phyloP scores from a whole-genome alignment of 2,888 invertebrate genomes.

The Archips xylosteana region DNA sequence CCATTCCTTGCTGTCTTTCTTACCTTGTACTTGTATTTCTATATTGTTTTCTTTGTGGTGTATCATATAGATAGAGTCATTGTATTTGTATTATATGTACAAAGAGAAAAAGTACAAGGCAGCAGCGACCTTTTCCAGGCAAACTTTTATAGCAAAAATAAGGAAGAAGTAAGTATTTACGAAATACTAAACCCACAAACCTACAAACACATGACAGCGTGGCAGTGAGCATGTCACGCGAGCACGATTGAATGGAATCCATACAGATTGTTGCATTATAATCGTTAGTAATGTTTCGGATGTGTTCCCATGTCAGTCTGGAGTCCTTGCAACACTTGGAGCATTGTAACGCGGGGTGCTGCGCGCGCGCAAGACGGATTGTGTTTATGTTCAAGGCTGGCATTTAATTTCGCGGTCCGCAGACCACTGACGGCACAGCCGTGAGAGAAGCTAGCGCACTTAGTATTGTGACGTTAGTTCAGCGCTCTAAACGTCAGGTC shows the following conservation, averaged over 20 bases:
- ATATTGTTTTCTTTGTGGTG: no score
- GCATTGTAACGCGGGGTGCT: neutral
- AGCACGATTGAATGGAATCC: neutral
- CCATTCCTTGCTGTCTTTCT: no score
- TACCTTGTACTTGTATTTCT: no score
- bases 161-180: neutral
- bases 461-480: neutral
- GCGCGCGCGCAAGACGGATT: neutral
- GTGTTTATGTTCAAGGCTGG: conserved; percentile 23
- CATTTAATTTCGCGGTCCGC: conserved; percentile 27
- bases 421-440: neutral
- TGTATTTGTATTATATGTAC: no score
- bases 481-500: no score
- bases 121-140: no score
- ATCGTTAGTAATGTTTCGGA: neutral
- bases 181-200: neutral
- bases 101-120: no score
- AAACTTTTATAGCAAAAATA: no score
- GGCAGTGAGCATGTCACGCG: neutral
- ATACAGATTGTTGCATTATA: neutral
- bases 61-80: no score
- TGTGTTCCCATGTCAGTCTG: conserved; percentile 7
- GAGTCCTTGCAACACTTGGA: neutral
- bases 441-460: neutral
- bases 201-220: neutral